phyloP scores from a whole-genome alignment of 1,140 invertebrate genomes.

The Drosophila varians region DNA sequence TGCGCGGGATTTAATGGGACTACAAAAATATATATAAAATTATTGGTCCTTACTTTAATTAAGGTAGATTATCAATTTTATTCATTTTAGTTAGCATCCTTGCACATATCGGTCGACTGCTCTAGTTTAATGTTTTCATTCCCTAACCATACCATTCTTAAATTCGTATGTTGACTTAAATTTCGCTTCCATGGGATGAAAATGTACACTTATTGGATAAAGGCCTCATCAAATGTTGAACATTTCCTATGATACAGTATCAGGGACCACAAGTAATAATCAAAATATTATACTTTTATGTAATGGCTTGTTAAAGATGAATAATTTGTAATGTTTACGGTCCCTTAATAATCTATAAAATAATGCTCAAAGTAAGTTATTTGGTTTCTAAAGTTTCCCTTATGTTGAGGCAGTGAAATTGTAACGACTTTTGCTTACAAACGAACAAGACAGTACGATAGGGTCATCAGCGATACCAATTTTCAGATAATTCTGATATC shows the following conservation, averaged over 20 bases:
- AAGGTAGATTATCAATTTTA: conserved; percentile 27
- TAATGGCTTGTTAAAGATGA: too few species aligned
- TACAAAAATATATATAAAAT: conserved; percentile 59
- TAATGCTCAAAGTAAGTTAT: background rate
- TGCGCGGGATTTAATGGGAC: conserved; percentile 29
- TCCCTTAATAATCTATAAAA: background rate
- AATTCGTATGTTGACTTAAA: background rate
- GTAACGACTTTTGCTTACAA: background rate
- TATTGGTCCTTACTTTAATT: conserved; percentile 30
- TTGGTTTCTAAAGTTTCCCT: background rate
- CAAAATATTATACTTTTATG: too few species aligned
- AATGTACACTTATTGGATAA: background rate
- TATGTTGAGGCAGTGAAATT: background rate
- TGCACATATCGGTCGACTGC: conserved; percentile 18
- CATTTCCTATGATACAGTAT: too few species aligned
- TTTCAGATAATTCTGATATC: too few species aligned
- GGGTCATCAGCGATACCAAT: too few species aligned
- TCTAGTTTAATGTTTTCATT: background rate
- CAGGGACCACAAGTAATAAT: too few species aligned
- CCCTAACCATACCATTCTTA: background rate
- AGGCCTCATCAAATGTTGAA: background rate
- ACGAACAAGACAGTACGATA: background rate
- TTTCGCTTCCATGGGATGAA: background rate
- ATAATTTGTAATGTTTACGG: too few species aligned
- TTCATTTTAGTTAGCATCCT: conserved; percentile 1